Evolutionary conservation across 2,797 vertebrate species (phyloP).

Genomic region (Hylomyscus alleni): DNA sequence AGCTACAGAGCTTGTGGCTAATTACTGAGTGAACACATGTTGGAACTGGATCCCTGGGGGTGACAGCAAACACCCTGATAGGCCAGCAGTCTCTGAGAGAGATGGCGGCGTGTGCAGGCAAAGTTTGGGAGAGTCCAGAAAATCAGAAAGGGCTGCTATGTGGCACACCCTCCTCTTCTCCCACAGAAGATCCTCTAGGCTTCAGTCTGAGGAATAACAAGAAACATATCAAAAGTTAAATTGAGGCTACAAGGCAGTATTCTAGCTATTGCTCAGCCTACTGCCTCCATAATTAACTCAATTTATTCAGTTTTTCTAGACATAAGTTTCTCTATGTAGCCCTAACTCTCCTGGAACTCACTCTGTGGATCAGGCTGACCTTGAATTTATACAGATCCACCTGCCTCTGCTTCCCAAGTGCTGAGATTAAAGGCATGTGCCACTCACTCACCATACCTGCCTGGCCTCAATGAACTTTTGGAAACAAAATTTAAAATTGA

Average conservation of each 20-base stretch:
- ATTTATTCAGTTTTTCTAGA: neutral
- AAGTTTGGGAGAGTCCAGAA: accelerated
- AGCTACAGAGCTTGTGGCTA: accelerated
- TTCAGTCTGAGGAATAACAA: neutral
- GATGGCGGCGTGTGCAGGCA: accelerated
- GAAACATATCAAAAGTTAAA: neutral
- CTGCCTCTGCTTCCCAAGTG: neutral
- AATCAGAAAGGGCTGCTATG: neutral
- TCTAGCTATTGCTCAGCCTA: neutral
- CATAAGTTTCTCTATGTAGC: neutral
- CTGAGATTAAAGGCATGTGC: neutral
- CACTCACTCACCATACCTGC: neutral
- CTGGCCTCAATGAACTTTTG: neutral
- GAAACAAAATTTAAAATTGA: neutral
- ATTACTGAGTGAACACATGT: accelerated
- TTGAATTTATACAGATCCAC: neutral
- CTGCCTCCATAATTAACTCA: neutral
- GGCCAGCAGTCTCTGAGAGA: too few relatives aligned
- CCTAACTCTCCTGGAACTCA: neutral
- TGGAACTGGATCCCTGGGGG: neutral
- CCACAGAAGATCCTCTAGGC: neutral
- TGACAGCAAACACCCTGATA: neutral
- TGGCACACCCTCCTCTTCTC: neutral
- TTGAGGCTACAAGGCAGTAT: too few relatives aligned
- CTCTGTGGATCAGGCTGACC: neutral